These are phyloP conservation scores for Platyscelio sp. DNA, from an alignment of 2,888 invertebrate species.

Conservation along the genomic window DNA sequence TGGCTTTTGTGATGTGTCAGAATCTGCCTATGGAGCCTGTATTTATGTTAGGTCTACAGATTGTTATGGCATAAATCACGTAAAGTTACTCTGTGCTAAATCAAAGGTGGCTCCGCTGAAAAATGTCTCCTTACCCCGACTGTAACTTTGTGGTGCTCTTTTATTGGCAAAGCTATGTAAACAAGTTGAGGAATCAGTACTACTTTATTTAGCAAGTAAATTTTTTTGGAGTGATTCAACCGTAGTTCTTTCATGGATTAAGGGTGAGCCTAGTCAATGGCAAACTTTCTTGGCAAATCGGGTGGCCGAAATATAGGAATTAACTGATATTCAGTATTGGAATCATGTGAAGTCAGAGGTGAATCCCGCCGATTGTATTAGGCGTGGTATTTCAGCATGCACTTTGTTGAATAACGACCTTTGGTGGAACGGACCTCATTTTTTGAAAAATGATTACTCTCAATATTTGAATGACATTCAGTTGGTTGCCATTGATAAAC, in stretches of 20 bases:
- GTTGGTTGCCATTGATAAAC: neutral
- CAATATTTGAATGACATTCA: too few species aligned
- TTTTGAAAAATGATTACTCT: conserved; percentile 3
- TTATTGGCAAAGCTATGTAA: neutral
- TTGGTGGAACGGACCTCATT: conserved; percentile 40
- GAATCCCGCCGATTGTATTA: conserved; percentile 13
- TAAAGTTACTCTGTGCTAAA: neutral
- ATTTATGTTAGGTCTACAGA: conserved; percentile 16
- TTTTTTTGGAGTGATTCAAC: neutral
- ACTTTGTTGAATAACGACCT: neutral
- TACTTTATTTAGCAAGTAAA: neutral
- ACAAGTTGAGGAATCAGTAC: neutral
- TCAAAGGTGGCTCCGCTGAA: neutral
- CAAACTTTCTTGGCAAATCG: conserved; percentile 17
- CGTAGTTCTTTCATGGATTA: too few species aligned
- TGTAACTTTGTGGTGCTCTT: conserved; percentile 1
- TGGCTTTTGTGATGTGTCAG: conserved; percentile 40
- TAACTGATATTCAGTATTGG: neutral
- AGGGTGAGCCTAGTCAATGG: too few species aligned
- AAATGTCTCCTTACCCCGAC: neutral
- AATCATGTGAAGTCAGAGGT: conserved; percentile 35
- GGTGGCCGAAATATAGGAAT: conserved; percentile 25
- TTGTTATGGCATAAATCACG: neutral
- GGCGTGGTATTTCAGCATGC: neutral
- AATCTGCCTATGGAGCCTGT: conserved; percentile 21